Percentiles rank a stretch among this genome's conserved stretches.
These are phyloP conservation scores for Drosophila guanche DNA, from an alignment of 1,140 invertebrate species.

Conservation along the genomic window DNA sequence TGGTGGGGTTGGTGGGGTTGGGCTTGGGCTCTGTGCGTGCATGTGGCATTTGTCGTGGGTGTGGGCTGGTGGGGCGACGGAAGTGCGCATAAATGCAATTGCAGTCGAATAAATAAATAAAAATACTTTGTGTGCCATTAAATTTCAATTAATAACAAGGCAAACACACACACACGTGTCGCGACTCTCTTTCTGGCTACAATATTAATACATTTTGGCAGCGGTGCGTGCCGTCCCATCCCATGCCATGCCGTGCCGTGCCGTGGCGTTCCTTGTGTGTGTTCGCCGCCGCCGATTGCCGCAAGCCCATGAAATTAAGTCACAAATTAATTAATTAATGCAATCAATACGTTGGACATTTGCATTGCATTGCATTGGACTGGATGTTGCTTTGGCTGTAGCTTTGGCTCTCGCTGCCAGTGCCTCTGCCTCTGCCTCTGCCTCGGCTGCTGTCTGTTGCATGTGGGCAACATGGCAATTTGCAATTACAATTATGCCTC, in stretches of 20 bases:
- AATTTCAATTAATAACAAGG: slow-evolving; percentile 83
- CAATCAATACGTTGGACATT: slow-evolving; percentile 82
- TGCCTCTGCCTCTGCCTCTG: not conserved
- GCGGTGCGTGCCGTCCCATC: slow-evolving; percentile 51
- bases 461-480: slow-evolving; percentile 62
- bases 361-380: slow-evolving; percentile 53
- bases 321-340: slow-evolving; percentile 83
- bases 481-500: slow-evolving; percentile 76
- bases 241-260: no score
- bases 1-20: not conserved
- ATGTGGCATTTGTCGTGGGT: not conserved
- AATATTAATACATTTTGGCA: slow-evolving; percentile 79
- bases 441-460: slow-evolving; percentile 38
- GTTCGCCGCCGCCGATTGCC: slow-evolving; percentile 66
- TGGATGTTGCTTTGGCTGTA: not conserved
- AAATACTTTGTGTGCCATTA: slow-evolving; percentile 79
- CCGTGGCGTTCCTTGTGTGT: no score
- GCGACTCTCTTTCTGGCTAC: slow-evolving; percentile 40
- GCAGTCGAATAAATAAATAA: slow-evolving; percentile 80
- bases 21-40: not conserved
- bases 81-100: slow-evolving; percentile 80
- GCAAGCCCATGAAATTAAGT: slow-evolving; percentile 82
- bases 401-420: no score
- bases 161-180: slow-evolving; percentile 68
- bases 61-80: slow-evolving; percentile 49